These are phyloP conservation scores for Valencia hispanica DNA, from an alignment of 2,797 vertebrate species.

Conservation along the genomic window DNA sequence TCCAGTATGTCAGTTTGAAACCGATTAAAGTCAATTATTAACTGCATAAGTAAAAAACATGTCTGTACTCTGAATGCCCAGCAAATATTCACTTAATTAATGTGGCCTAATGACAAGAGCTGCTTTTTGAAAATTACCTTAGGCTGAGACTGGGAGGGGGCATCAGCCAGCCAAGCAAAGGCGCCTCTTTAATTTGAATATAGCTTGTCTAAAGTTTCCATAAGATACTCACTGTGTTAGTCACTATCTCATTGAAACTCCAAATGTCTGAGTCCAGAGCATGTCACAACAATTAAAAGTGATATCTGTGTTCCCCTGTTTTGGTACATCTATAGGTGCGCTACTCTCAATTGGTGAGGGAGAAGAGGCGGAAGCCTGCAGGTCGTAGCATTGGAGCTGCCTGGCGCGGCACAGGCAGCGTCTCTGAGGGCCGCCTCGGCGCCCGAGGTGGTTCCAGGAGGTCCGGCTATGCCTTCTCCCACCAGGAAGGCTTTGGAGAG, in stretches of 20 bases:
- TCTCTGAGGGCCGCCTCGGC: conserved; percentile 82
- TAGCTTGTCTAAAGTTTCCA: conserved; percentile 15
- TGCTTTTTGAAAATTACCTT: conserved; percentile 7
- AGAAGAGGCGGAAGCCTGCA: conserved; percentile 86
- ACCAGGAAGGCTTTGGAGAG: conserved; percentile 95
- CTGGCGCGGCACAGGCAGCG: conserved; percentile 66
- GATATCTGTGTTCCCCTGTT: not conserved
- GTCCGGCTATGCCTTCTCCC: conserved; percentile 93
- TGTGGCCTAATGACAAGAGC: conserved; percentile 9
- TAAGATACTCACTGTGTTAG: conserved; percentile 4
- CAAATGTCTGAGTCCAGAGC: not conserved
- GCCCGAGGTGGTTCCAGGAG: conserved; percentile 80
- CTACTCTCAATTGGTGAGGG: conserved; percentile 88
- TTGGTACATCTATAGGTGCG: conserved; percentile 83
- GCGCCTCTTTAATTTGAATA: conserved; percentile 16
- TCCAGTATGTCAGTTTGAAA: conserved; percentile 7
- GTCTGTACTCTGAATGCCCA: conserved; percentile 6
- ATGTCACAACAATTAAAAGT: not conserved
- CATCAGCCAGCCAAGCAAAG: conserved; percentile 2
- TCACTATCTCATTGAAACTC: no score
- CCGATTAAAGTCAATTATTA: conserved; percentile 43
- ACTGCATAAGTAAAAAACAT: conserved; percentile 14
- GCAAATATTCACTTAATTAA: conserved; percentile 68
- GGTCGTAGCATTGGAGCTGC: conserved; percentile 58
- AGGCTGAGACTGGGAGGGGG: not conserved